These are phyloP conservation scores for Nyctereutes procyonoides DNA, from an alignment of 2,113 vertebrate species.

Conservation along the genomic window DNA sequence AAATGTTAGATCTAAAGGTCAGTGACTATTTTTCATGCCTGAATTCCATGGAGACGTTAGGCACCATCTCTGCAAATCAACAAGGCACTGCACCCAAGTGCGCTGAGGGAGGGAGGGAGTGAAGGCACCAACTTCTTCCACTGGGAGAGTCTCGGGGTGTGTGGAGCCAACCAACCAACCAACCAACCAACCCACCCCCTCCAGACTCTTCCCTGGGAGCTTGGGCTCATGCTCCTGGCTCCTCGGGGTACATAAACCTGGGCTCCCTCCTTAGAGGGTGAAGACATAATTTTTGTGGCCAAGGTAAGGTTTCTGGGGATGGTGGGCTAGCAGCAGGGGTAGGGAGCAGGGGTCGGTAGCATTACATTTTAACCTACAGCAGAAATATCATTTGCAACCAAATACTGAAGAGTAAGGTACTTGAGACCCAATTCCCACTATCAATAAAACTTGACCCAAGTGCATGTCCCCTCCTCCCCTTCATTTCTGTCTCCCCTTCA, in stretches of 20 bases:
- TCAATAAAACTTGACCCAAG: neutral
- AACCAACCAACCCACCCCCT: no score
- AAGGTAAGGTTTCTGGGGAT: neutral
- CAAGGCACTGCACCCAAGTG: fast-evolving
- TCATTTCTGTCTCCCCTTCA: neutral
- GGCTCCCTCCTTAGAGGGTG: neutral
- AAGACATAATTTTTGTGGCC: neutral
- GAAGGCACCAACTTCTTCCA: neutral
- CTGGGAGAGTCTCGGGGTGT: neutral
- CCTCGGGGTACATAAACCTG: neutral
- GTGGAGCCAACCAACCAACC: neutral
- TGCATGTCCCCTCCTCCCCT: neutral
- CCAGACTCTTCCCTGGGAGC: fast-evolving
- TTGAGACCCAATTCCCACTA: neutral
- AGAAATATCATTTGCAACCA: neutral
- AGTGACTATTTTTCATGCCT: neutral
- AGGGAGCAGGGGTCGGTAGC: no score
- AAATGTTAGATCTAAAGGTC: neutral
- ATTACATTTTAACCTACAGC: neutral
- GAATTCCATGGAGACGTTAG: neutral
- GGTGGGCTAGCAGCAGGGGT: neutral
- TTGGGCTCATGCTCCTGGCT: fast-evolving
- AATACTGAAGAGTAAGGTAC: neutral
- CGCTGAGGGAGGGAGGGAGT: no score
- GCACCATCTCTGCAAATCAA: neutral